Percentiles rank a stretch among this genome's conserved stretches.
Evolutionary conservation across 1,140 invertebrate genomes (phyloP).

Genomic region (Cepaea nemoralis): DNA sequence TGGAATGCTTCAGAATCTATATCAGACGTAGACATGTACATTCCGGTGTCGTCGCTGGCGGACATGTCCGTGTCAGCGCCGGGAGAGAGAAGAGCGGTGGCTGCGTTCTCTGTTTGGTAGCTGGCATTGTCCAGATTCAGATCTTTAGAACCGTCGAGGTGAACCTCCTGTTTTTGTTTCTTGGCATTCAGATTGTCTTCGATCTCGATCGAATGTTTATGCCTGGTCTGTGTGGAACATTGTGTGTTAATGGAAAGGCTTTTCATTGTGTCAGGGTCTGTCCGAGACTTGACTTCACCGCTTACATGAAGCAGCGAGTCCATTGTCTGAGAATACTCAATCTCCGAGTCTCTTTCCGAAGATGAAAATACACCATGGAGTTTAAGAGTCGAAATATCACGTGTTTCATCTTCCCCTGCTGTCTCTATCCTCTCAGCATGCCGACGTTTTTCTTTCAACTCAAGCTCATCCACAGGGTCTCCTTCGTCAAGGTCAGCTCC

Average conservation of each 20-base stretch:
- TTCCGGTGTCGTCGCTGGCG: slow-evolving; percentile 31
- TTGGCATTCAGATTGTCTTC: neutral
- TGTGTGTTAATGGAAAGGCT: neutral
- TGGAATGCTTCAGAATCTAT: slow-evolving; percentile 34
- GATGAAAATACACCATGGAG: no score
- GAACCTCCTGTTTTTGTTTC: slow-evolving; percentile 1
- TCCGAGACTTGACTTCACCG: no score
- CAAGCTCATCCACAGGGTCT: slow-evolving; percentile 13
- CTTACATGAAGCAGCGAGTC: neutral
- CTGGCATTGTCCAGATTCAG: neutral
- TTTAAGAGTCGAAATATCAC: slow-evolving; percentile 18
- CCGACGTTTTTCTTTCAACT: neutral
- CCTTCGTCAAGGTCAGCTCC: neutral
- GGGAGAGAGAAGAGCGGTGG: slow-evolving; percentile 21
- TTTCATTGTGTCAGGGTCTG: neutral
- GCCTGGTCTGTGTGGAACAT: neutral
- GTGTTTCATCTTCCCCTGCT: neutral
- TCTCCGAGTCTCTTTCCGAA: no score
- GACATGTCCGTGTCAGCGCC: slow-evolving; percentile 31
- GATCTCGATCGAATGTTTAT: neutral
- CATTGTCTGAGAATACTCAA: neutral
- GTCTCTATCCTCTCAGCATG: neutral
- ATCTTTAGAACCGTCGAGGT: neutral
- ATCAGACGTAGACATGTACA: slow-evolving; percentile 30
- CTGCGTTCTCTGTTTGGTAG: neutral